Evolutionary conservation across 2,888 invertebrate species (phyloP).

Genomic region (Diplolepis rosae): DNA sequence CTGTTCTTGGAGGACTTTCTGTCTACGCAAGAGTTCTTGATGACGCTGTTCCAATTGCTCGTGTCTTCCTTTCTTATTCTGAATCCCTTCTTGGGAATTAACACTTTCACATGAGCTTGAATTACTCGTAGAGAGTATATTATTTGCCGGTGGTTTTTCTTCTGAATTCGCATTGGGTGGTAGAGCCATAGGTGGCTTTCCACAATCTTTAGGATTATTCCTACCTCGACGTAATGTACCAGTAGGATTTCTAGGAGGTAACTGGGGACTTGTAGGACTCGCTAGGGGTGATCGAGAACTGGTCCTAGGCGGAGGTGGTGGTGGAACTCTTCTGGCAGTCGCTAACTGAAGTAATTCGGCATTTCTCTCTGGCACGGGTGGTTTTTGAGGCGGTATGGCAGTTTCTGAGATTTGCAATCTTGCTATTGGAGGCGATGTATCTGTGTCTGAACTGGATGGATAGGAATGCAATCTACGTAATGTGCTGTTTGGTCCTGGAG

Average conservation of each 20-base stretch:
- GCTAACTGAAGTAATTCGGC: constrained; percentile 84
- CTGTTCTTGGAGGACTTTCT: constrained; percentile 92
- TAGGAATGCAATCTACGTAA: constrained; percentile 88
- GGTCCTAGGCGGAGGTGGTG: constrained; percentile 94
- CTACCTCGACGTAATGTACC: constrained; percentile 46
- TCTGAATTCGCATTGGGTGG: constrained; percentile 46
- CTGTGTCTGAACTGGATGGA: constrained; percentile 89
- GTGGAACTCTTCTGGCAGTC: constrained; percentile 85
- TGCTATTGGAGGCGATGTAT: constrained; percentile 84
- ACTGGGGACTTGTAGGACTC: constrained; percentile 85
- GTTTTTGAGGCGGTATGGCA: constrained; percentile 72
- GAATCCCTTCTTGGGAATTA: constrained; percentile 81
- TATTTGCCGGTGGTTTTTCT: constrained; percentile 49
- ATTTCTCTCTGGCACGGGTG: constrained; percentile 88
- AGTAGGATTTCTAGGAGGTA: constrained; percentile 78
- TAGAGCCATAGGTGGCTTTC: constrained; percentile 66
- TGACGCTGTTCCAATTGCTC: constrained; percentile 89
- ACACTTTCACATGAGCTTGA: constrained; percentile 86
- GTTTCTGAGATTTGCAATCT: constrained; percentile 74
- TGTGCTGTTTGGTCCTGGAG: constrained; percentile 72
- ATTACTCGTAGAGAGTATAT: constrained; percentile 77
- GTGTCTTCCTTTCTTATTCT: constrained; percentile 79
- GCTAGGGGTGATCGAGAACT: constrained; percentile 91
- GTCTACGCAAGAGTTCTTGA: constrained; percentile 90
- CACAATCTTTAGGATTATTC: too few species aligned